phyloP scores from a whole-genome alignment of 2,888 invertebrate genomes.

The Gari tellinella region DNA sequence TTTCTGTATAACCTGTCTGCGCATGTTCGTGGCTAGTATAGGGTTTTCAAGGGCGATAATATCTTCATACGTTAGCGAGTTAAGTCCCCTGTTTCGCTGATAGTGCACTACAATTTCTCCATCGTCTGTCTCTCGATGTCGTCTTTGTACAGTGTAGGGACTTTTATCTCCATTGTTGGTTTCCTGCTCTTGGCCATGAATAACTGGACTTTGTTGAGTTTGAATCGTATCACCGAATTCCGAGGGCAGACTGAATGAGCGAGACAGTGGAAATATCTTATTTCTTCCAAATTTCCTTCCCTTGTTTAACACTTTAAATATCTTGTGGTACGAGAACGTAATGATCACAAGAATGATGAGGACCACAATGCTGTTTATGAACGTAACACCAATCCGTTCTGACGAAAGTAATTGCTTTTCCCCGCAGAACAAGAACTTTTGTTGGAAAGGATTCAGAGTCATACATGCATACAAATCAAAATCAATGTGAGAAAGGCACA shows the following conservation, averaged over 20 bases:
- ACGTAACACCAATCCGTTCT: constrained; percentile 63
- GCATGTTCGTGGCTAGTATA: constrained; percentile 59
- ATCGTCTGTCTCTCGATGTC: constrained; percentile 17
- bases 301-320: constrained; percentile 72
- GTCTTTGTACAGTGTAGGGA: constrained; percentile 60
- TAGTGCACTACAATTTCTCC: constrained; percentile 75
- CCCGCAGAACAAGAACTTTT: constrained; percentile 40
- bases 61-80: constrained; percentile 71
- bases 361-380: constrained; percentile 66
- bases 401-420: constrained; percentile 23
- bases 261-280: constrained; percentile 65
- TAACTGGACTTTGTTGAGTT: neutral
- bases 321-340: constrained; percentile 71
- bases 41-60: constrained; percentile 76
- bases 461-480: constrained; percentile 56
- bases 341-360: constrained; percentile 65
- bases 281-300: constrained; percentile 69
- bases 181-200: constrained; percentile 4
- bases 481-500: constrained; percentile 68
- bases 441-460: constrained; percentile 72
- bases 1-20: constrained; percentile 55
- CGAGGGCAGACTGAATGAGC: constrained; percentile 67
- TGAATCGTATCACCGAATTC: constrained; percentile 52
- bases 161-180: constrained; percentile 15
- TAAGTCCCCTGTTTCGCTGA: constrained; percentile 68